A percentile compares a stretch with the other conserved stretches of the same genome.
Conservation (phyloP, 1,140 invertebrate genomes). For the Atta texana region DNA sequence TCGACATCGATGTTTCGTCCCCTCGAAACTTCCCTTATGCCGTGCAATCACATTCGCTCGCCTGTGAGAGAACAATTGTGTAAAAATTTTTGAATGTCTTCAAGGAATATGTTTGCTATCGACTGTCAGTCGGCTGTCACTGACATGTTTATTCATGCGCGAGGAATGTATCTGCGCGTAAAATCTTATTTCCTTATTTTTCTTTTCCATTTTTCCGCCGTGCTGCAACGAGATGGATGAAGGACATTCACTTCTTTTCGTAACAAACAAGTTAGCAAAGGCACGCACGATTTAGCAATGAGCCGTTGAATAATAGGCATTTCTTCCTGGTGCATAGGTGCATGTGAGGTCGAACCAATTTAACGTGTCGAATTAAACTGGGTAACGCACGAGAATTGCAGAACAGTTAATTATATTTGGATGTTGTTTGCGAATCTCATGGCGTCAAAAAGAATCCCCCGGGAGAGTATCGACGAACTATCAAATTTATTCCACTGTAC, state of each 20-base stretch:
- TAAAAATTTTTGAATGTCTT: conserved; percentile 28
- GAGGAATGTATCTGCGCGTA: conserved; percentile 33
- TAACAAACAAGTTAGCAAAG: conserved; percentile 13
- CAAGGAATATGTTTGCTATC: neutral
- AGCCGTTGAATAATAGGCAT: conserved; percentile 41
- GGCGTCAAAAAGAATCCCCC: neutral
- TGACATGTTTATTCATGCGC: conserved; percentile 50
- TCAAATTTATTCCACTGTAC: conserved; percentile 36
- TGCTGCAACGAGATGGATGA: conserved; percentile 26
- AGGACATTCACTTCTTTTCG: conserved; percentile 38
- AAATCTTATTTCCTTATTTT: conserved; percentile 42
- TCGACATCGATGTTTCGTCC: neutral
- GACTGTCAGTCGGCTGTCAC: neutral
- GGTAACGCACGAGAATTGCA: neutral
- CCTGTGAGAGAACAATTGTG: neutral
- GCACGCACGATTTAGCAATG: conserved; percentile 28
- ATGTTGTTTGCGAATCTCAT: conserved; percentile 3
- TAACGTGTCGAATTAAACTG: conserved; percentile 11
- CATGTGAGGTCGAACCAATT: neutral
- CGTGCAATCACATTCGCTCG: neutral
- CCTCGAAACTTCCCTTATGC: neutral
- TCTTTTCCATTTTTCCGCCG: neutral
- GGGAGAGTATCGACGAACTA: neutral
- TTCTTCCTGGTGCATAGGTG: conserved; percentile 29
- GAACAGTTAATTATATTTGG: conserved; percentile 27